Base-by-base conservation (phyloP, 2,113 vertebrate genomes). In the Chlamydotis undulata region DNA sequence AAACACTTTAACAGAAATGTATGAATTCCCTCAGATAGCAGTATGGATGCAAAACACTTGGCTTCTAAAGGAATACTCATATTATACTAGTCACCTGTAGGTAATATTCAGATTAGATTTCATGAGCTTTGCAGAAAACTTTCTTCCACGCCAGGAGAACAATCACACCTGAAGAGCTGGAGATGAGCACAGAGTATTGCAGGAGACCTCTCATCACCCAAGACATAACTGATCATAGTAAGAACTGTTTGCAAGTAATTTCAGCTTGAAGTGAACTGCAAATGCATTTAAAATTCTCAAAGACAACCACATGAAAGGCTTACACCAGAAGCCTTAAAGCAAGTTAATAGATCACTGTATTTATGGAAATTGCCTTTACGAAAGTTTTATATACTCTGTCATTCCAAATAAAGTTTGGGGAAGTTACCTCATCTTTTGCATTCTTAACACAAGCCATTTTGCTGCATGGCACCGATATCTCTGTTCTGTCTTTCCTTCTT, bases 241-340 rank as follows among this genome's bases (percentile, higher is more conserved):
- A 94, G 47, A 87, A 59, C 47, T 11, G 33, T 69, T 67, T 60
- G 53, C 35, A 37, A 84, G 69, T 68, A 39, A 82, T 85, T 94
- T 79, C 91, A 91, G 57, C 80, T 73, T 67, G 31, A 95, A 95
- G 68, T 70, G 68, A 95, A 85, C 74, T 9, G 2, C 45, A 83
- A 77, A 81, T 19, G 50, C 37, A 55, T 84, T 63, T 87, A 60
- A 94, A 93, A 91, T 87, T 81, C 76, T 75, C 80, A 84, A 71
- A 91, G 86, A 89, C 35, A 89, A 18, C 43, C 25, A 87, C 93
- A 82, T 68, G 65, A 94, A 92, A 95, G 87, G n/a, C 68, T 89
- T 59, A 67, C 9, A 89, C 23, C 59, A 67, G 47, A 83, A 82
- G 59, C 79, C 56, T 95, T 83, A 81, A 83, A 97, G 85, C 45